Conservation (phyloP, 2,797 vertebrate genomes). For the Masticophis lateralis region DNA sequence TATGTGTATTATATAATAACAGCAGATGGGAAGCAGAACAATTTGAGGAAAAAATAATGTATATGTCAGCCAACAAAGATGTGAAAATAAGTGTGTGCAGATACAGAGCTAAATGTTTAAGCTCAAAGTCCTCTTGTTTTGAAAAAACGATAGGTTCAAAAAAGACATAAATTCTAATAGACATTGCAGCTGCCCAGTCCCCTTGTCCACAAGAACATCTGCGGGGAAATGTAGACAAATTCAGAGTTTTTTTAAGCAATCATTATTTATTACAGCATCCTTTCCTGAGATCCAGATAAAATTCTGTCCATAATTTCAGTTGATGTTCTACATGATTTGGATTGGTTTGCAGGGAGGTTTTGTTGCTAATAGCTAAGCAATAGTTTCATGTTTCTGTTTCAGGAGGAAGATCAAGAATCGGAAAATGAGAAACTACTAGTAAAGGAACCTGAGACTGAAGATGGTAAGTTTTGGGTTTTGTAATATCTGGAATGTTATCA, state of each 20-base stretch:
- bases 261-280: background rate
- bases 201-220: background rate
- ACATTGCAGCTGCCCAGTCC: background rate
- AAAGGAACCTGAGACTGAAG: constrained; percentile 62
- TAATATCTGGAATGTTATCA: background rate
- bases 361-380: background rate
- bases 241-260: background rate
- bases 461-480: constrained; percentile 56
- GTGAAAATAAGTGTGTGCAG: background rate
- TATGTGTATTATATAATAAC: background rate
- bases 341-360: background rate
- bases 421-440: constrained; percentile 65
- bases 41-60: background rate
- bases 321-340: background rate
- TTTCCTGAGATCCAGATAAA: background rate
- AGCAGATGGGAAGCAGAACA: background rate
- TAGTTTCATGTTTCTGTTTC: constrained; percentile 17
- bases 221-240: background rate
- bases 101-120: background rate
- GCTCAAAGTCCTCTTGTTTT: background rate
- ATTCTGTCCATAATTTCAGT: background rate
- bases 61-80: background rate
- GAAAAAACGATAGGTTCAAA: background rate
- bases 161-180: background rate
- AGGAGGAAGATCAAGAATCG: constrained; percentile 67